Evolutionary conservation across 2,888 invertebrate species (phyloP).

Genomic region (Xylocampa areola): DNA sequence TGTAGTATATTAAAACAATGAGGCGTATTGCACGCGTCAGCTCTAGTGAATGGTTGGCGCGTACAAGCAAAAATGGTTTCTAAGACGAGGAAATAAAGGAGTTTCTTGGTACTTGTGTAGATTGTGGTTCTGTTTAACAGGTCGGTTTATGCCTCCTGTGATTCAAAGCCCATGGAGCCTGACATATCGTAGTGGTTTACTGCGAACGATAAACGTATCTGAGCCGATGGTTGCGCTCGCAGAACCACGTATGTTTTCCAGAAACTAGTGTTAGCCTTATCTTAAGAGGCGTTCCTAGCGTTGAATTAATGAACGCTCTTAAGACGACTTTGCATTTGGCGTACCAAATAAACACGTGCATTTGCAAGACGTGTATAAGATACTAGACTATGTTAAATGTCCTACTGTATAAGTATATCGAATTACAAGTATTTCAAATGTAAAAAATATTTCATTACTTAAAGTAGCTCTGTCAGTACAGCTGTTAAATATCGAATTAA

Average conservation of each 20-base stretch:
- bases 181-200: slow-evolving; percentile 81
- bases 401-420: slow-evolving; percentile 15
- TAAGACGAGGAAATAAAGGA: slow-evolving; percentile 67
- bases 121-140: slow-evolving; percentile 71
- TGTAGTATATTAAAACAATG: slow-evolving; percentile 80
- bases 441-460: too few relatives aligned
- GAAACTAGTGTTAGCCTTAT: slow-evolving; percentile 61
- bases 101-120: slow-evolving; percentile 59
- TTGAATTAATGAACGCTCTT: slow-evolving; percentile 63
- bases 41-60: slow-evolving; percentile 54
- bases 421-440: too few relatives aligned
- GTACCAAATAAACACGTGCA: slow-evolving; percentile 50
- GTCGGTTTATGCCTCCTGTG: slow-evolving; percentile 75
- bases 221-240: slow-evolving; percentile 62
- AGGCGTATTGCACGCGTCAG: slow-evolving; percentile 65
- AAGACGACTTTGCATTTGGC: slow-evolving; percentile 53
- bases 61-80: slow-evolving; percentile 64
- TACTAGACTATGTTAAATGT: slow-evolving; percentile 20
- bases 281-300: slow-evolving; percentile 60
- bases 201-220: slow-evolving; percentile 79
- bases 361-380: slow-evolving; percentile 43
- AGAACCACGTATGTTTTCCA: slow-evolving; percentile 57
- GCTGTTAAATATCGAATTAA: too few relatives aligned
- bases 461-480: too few relatives aligned
- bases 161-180: slow-evolving; percentile 77